These are phyloP conservation scores for Cephus spinipes DNA, from an alignment of 2,888 invertebrate genomes.

Conservation along the genomic window DNA sequence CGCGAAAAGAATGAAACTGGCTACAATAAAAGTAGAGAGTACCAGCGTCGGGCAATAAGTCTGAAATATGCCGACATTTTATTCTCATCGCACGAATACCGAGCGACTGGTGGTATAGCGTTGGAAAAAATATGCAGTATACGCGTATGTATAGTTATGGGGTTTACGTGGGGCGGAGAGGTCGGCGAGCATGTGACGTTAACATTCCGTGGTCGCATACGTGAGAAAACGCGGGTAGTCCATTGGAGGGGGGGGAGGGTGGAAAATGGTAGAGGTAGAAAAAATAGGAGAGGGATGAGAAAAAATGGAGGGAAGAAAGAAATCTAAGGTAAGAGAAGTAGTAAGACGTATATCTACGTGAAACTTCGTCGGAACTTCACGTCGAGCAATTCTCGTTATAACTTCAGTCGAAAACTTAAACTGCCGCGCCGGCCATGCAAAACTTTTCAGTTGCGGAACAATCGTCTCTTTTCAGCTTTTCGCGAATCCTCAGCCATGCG, in stretches of 20 bases:
- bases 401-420: constrained; percentile 50
- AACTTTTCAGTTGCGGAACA: constrained; percentile 44
- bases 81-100: constrained; percentile 43
- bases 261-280: constrained; percentile 17
- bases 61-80: constrained; percentile 56
- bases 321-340: constrained; percentile 13
- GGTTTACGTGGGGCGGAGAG: constrained; percentile 28
- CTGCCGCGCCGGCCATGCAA: constrained; percentile 43
- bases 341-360: constrained; percentile 19
- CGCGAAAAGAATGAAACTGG: constrained; percentile 50
- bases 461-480: constrained; percentile 26
- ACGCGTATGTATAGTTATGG: constrained; percentile 16
- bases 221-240: constrained; percentile 14
- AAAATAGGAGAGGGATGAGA: neutral
- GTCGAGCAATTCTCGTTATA: constrained; percentile 59
- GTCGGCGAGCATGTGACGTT: constrained; percentile 25
- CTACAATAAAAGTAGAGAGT: constrained; percentile 46
- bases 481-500: constrained; percentile 4
- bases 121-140: constrained; percentile 37
- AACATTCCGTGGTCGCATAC: no score
- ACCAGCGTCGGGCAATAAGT: constrained; percentile 45
- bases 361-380: constrained; percentile 46
- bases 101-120: constrained; percentile 17
- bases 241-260: constrained; percentile 12
- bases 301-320: constrained; percentile 21